Percentiles rank a stretch among this genome's conserved stretches.
Conservation (phyloP, 2,797 vertebrate genomes). For the Luscinia megarhynchos region DNA sequence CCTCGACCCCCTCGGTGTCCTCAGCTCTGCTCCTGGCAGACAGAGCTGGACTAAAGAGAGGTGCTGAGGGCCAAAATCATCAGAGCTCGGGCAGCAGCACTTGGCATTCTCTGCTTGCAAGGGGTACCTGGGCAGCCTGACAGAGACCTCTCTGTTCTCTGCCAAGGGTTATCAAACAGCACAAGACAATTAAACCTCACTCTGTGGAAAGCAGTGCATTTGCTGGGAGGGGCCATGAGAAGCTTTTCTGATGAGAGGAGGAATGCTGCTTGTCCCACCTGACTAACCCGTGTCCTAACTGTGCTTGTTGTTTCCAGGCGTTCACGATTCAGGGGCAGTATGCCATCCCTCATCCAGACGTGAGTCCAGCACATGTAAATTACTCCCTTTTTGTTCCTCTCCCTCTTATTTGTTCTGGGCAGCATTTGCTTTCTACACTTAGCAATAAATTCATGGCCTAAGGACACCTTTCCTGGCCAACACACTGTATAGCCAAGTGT, state of each 20-base stretch:
- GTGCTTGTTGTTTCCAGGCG: conserved; percentile 80
- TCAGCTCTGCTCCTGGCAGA: neutral
- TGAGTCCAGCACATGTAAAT: conserved; percentile 84
- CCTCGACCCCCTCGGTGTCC: neutral
- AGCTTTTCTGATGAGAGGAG: neutral
- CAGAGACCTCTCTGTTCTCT: neutral
- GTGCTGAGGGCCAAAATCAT: neutral
- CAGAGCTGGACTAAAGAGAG: neutral
- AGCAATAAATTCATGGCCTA: neutral
- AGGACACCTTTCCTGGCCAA: neutral
- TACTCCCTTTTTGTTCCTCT: conserved; percentile 59
- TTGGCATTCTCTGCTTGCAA: neutral
- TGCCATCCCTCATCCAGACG: conserved; percentile 92
- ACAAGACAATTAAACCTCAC: conserved; percentile 45
- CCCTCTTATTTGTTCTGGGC: conserved; percentile 77
- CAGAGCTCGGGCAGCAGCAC: accelerated
- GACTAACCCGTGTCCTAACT: conserved; percentile 30
- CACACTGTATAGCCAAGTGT: neutral
- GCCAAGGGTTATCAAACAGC: neutral
- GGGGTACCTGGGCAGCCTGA: accelerated
- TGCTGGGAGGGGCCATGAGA: neutral
- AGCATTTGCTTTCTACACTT: conserved; percentile 72
- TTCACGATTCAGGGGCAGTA: conserved; percentile 94
- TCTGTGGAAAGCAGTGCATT: neutral
- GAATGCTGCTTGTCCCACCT: neutral